Base-by-base conservation (phyloP, 2,888 invertebrate genomes). In the Syritta pipiens region DNA sequence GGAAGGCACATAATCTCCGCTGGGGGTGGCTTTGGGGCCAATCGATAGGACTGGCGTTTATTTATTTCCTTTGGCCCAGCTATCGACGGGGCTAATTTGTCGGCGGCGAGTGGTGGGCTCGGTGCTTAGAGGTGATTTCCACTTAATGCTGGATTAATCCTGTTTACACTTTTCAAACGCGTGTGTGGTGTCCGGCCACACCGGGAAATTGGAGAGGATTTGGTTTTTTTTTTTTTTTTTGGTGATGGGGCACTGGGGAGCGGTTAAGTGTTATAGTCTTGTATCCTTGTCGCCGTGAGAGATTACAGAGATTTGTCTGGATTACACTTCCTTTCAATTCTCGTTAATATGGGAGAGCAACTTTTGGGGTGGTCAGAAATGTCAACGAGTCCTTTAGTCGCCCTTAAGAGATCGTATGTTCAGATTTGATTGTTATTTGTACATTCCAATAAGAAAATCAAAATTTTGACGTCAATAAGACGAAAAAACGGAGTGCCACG, bases 141-240 rank as follows among this genome's bases (percentile, higher is more conserved):
- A 67, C 20, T 67, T 46, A 67, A 67, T 67, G 20, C 20, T 12
- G 26, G 17, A 57, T 48, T 67, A 57, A 67, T 48, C 57, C 67
- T 57, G 46, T 57, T 67, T 67, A 57, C 37, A 46, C 40, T 37
- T 4, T 19, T 22, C 22, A 20, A 48, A 49, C 3, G 48, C 14
- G 12, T 10, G 14, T 14, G 10, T n/a, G n/a, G n/a, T n/a, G n/a
- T n/a, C n/a, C n/a, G n/a, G n/a, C n/a, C n/a, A n/a, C n/a, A n/a
- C n/a, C n/a, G n/a, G n/a, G n/a, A n/a, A n/a, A n/a, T n/a, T n/a
- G n/a, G n/a, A n/a, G n/a, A n/a, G 7, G 17, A 1, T 2, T 14
- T n/a, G 1, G 4, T 6, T 46, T 46, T 12, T 10, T 46, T 17
- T 24, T 35, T 24, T 10, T 10, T 1, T 1, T 2, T 19, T 5